Conservation (phyloP, 2,888 invertebrate species). For the Gymnoscelis rufifasciata region DNA sequence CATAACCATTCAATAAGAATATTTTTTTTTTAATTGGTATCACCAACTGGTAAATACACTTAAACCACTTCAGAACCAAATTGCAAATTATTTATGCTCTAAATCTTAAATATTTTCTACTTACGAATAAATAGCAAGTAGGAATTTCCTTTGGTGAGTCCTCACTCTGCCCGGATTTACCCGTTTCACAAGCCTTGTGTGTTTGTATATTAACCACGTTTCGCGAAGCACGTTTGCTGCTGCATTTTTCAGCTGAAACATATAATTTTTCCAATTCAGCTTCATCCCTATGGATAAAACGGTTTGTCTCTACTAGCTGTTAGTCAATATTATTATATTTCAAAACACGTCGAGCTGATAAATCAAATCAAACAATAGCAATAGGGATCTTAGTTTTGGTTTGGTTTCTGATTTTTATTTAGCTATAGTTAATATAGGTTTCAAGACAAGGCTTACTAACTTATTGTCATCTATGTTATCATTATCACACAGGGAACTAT, state of each 20-base stretch:
- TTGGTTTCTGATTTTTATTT: conserved; percentile 5
- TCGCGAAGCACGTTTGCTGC: conserved; percentile 99
- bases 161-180: conserved; percentile 97
- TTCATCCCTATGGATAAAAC: neutral
- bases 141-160: conserved; percentile 99
- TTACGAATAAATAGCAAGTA: conserved; percentile 99
- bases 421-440: neutral
- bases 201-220: conserved; percentile 99
- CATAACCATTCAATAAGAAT: no score
- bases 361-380: no score
- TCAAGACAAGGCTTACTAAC: neutral
- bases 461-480: no score
- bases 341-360: no score
- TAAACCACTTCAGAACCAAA: no score
- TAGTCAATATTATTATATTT: conserved; percentile 1
- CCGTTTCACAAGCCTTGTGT: conserved; percentile 98
- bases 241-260: conserved; percentile 96
- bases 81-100: no score
- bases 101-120: conserved; percentile 62
- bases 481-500: no score
- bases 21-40: no score
- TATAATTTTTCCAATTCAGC: conserved; percentile 17
- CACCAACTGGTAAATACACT: no score
- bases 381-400: neutral
- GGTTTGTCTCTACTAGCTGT: conserved; percentile 13